Base-by-base conservation (phyloP, 2,888 invertebrate genomes). In the Mechanitis mazaeus region DNA sequence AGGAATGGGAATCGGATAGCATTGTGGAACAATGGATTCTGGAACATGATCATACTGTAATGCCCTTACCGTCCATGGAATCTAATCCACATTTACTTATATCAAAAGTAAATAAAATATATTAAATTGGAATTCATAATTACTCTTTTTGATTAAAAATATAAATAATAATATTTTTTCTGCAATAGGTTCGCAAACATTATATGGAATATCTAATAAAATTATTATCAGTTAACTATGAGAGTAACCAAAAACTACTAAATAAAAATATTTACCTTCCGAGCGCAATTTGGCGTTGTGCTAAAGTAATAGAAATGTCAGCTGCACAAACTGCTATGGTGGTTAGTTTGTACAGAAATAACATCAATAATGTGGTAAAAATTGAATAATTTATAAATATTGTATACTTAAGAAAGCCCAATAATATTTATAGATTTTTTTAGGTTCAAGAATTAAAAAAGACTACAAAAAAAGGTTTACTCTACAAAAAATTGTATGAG, bases 211-310 rank as follows among this genome's bases (percentile, higher is more conserved):
- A 87, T 69, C 71, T 90, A 53, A 81, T 87, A 54, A 84, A 85
- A 74, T 70, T 89, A 38, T 71, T 91, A 33, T 79, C 84, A 20
- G 67, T 76, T 3, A 91, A 91, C 67, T 90, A 90, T 73, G 87
- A 88, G 72, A 83, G 76, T 1, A 81, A 83, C 65, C 86, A 87
- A 62, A 85, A 76, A 67, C 77, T 85, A 11, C 61, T 81, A 0
- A 84, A 85, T 59, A 87, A 87, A 64, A 87, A 85, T 60, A 80
- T 85, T 38, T 85, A 86, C 69, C 72, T 89, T 47, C 90, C 90
- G 0, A 86, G 87, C 77, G 87, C 85, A 64, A 88, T 90, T 66
- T 86, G 87, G 87, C 80, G 85, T 71, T 90, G 90, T 72, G 90
- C 90, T 42, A 85, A 87, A 69, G 75, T 73, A 57, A 79, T 91